A percentile compares a stretch with the other conserved stretches of the same genome.
phyloP scores from a whole-genome alignment of 2,888 invertebrate species.

The Ophion costatus region DNA sequence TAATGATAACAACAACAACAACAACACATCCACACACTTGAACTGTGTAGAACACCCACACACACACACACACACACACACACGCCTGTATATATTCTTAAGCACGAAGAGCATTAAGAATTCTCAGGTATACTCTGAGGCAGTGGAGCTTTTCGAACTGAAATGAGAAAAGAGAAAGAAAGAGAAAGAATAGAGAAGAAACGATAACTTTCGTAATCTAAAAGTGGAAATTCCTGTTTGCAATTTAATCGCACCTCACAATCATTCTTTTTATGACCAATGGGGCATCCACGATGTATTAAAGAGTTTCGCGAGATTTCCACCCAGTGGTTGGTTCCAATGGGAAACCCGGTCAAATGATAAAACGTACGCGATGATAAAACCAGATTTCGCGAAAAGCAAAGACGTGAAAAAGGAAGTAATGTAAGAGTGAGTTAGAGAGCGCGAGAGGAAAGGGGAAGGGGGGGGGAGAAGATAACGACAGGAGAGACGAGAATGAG shows the following conservation, averaged over 20 bases:
- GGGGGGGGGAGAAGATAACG: slow-evolving; percentile 9
- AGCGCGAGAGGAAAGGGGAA: slow-evolving; percentile 3
- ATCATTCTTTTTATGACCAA: slow-evolving; percentile 62
- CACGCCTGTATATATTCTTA: background rate
- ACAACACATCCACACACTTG: background rate
- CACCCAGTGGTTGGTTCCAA: slow-evolving; percentile 1
- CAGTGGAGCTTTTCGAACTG: slow-evolving; percentile 29
- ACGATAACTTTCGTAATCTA: slow-evolving; percentile 44
- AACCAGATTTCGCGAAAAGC: slow-evolving; percentile 28
- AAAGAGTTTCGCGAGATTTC: slow-evolving; percentile 21
- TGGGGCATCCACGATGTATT: slow-evolving; percentile 24
- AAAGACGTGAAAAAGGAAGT: slow-evolving; percentile 26
- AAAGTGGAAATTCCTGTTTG: slow-evolving; percentile 47
- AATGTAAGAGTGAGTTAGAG: background rate
- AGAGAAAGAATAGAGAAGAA: slow-evolving; percentile 17
- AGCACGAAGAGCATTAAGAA: slow-evolving; percentile 11
- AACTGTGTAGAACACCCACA: too few relatives aligned
- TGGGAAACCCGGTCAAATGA: slow-evolving; percentile 38
- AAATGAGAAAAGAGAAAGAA: slow-evolving; percentile 23
- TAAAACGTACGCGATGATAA: slow-evolving; percentile 52
- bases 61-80: background rate
- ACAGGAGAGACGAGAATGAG: slow-evolving; percentile 45
- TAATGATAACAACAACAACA: too few relatives aligned
- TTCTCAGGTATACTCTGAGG: slow-evolving; percentile 17
- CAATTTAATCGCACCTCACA: slow-evolving; percentile 43